A percentile compares a stretch with the other conserved stretches of the same genome.
Evolutionary conservation across 2,888 invertebrate genomes (phyloP).

Genomic region (Hanleya hanleyi): DNA sequence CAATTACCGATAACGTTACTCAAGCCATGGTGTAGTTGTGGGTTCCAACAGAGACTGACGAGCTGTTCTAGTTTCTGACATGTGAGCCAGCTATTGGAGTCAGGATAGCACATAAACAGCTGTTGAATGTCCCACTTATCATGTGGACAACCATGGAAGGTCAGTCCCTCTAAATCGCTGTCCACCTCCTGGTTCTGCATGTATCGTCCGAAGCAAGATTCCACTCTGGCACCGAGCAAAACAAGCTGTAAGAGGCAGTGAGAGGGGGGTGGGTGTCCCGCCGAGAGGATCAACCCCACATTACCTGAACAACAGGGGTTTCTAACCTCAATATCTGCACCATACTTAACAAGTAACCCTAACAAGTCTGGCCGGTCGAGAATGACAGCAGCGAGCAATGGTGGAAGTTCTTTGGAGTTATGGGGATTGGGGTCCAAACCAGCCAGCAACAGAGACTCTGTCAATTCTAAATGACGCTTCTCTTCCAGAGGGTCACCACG

Average conservation of each 20-base stretch:
- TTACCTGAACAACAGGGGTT: neutral
- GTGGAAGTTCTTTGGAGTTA: conserved; percentile 48
- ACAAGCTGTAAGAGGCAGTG: neutral
- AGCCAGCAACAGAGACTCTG: conserved; percentile 26
- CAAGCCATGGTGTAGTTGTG: neutral
- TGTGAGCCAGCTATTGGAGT: neutral
- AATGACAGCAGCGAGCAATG: conserved; percentile 53
- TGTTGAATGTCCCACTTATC: neutral
- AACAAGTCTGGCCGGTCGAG: conserved; percentile 38
- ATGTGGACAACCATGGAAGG: no score
- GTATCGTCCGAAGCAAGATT: neutral
- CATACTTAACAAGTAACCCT: conserved; percentile 48
- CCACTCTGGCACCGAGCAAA: neutral
- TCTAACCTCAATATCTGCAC: conserved; percentile 28
- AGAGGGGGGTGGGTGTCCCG: neutral
- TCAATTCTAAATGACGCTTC: neutral
- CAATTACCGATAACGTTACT: neutral
- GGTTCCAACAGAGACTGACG: neutral
- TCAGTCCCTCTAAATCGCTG: neutral
- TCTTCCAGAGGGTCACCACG: conserved; percentile 31
- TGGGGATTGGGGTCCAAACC: conserved; percentile 46
- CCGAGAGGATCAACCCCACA: neutral
- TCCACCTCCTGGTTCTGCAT: neutral
- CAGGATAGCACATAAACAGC: neutral
- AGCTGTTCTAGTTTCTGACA: neutral